These are phyloP conservation scores for Picathartes gymnocephalus DNA, from an alignment of 2,113 vertebrate species.

Conservation along the genomic window DNA sequence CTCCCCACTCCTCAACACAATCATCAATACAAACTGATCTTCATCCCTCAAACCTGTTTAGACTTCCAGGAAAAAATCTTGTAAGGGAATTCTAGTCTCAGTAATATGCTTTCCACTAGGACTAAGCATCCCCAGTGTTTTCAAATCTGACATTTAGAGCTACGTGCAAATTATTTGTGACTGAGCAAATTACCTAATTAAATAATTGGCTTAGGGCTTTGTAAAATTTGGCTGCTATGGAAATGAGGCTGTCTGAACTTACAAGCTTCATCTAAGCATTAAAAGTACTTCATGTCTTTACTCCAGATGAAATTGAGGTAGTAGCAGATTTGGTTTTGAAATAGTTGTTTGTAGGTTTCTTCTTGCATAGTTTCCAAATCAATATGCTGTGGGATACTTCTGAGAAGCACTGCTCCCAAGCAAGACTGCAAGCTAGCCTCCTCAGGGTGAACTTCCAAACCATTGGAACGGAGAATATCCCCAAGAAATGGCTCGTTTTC, in stretches of 20 bases:
- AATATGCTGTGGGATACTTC: background rate
- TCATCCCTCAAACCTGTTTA: background rate
- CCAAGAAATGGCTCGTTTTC: background rate
- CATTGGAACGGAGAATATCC: background rate
- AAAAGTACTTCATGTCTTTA: background rate
- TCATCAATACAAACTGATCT: background rate
- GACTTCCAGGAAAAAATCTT: background rate
- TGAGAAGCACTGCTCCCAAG: background rate
- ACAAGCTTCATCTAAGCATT: constrained; percentile 8
- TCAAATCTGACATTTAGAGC: constrained; percentile 52
- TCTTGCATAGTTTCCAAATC: background rate
- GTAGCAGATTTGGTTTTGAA: background rate
- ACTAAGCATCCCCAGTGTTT: constrained; percentile 38
- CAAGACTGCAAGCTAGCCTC: background rate
- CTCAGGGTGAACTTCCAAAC: background rate
- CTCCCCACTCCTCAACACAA: background rate
- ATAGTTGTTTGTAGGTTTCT: background rate
- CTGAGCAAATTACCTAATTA: constrained; percentile 62
- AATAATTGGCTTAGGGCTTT: constrained; percentile 62
- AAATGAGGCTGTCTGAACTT: constrained; percentile 42
- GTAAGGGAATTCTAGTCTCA: constrained; percentile 12
- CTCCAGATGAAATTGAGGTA: background rate
- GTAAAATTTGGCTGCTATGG: constrained; percentile 55
- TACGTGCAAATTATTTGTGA: constrained; percentile 57
- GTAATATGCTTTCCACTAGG: constrained; percentile 22